These are phyloP conservation scores for Leptinotarsa juncta DNA, from an alignment of 2,888 invertebrate species.

Conservation along the genomic window DNA sequence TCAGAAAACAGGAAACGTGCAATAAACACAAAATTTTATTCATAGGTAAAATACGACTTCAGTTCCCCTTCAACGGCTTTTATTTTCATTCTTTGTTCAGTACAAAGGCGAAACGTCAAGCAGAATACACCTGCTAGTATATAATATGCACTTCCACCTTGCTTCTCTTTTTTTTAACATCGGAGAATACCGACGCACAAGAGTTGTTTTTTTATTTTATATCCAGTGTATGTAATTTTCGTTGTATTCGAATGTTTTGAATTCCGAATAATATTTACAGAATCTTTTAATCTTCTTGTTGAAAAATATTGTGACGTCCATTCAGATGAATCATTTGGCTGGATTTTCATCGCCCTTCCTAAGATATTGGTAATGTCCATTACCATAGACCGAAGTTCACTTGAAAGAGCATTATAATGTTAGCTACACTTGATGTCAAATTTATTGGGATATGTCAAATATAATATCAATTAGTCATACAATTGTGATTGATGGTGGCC, in stretches of 20 bases:
- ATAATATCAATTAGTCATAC: too few relatives aligned
- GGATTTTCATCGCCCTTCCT: too few relatives aligned
- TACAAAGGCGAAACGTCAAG: conserved; percentile 7
- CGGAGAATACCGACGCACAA: not conserved
- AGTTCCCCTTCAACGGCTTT: not conserved
- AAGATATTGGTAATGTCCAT: too few relatives aligned
- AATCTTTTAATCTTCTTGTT: too few relatives aligned
- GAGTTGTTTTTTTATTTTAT: conserved; percentile 3
- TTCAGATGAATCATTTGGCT: too few relatives aligned
- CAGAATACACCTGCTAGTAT: conserved; percentile 17
- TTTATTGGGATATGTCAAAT: too few relatives aligned
- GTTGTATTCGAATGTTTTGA: not conserved
- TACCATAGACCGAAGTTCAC: not conserved
- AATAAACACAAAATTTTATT: not conserved
- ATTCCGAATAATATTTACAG: not conserved
- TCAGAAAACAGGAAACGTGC: not conserved
- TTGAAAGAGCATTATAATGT: too few relatives aligned
- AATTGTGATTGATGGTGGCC: too few relatives aligned
- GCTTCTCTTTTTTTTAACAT: conserved; percentile 6
- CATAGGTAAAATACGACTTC: not conserved
- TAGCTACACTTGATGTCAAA: too few relatives aligned
- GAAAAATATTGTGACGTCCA: too few relatives aligned
- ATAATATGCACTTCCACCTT: conserved; percentile 10
- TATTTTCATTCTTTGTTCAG: not conserved
- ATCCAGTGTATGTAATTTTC: not conserved